Percentiles rank a stretch among this genome's conserved stretches.
phyloP scores from a whole-genome alignment of 2,797 vertebrate species.

The Oryzias sinensis region DNA sequence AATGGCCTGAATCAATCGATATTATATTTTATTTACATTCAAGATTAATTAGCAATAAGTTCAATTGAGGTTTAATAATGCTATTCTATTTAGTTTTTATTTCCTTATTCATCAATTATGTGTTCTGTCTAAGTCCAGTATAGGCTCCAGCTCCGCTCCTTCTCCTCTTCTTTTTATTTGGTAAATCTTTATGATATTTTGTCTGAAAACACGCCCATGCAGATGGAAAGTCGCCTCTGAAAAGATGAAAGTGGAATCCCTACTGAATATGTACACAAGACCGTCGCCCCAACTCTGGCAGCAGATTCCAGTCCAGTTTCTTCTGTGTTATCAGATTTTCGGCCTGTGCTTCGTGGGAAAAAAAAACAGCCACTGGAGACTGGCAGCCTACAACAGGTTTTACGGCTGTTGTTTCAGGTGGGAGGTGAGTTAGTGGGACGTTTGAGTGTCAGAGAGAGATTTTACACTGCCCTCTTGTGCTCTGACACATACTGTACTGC shows the following conservation, averaged over 20 bases:
- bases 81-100: neutral
- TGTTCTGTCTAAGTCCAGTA: constrained; percentile 38
- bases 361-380: constrained; percentile 64
- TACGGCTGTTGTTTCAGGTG: constrained; percentile 82
- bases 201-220: constrained; percentile 67
- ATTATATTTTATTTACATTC: neutral
- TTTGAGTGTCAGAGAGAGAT: constrained; percentile 67
- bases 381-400: constrained; percentile 79
- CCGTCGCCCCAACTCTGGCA: constrained; percentile 83
- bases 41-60: constrained; percentile 11
- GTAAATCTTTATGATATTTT: constrained; percentile 47
- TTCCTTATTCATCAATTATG: constrained; percentile 1
- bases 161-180: constrained; percentile 38
- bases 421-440: constrained; percentile 62
- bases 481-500: constrained; percentile 67
- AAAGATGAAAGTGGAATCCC: constrained; percentile 70
- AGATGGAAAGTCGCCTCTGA: constrained; percentile 72
- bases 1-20: constrained; percentile 36
- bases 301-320: constrained; percentile 78
- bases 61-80: constrained; percentile 10
- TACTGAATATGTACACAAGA: constrained; percentile 83
- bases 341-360: constrained; percentile 55
- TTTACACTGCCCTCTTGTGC: constrained; percentile 82
- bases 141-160: constrained; percentile 10
- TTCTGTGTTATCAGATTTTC: constrained; percentile 84